Evolutionary conservation across 2,797 vertebrate genomes (phyloP), one percentile per base, ranked within the genome.

Genomic region (Xerus rutilus): DNA sequence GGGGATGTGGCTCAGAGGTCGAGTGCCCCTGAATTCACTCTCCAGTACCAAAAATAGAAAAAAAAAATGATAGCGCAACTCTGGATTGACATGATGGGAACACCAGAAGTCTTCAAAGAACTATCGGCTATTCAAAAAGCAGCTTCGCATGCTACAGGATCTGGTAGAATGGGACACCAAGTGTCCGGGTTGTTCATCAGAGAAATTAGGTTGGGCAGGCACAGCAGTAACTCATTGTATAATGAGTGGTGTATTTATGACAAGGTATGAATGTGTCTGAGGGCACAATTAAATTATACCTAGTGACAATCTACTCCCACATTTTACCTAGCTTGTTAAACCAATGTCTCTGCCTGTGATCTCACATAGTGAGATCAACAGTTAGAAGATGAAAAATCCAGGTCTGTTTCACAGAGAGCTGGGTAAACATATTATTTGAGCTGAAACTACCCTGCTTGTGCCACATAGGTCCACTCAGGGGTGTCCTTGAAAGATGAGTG

Each of bases 281-380:
- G 39, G 82, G 49, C 45, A 86, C 28, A 91, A 23, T 28, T 91
- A 82, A 92, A 78, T 91, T 77, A 78, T 21, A 47, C 12, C n/a
- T 82, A 57, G 69, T 11, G 32, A 67, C 4, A 70, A 23, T 28
- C 32, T 23, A 57, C 54, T 5, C 4, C 25, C 72, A 49, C 52
- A 17, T 72, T 62, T 85, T 89, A 73, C 43, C 54, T 87, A 92
- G 78, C 7, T 79, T 65, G 64, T 78, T 89, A 93, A 90, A 82
- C 45, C 49, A 79, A 14, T 20, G 30, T 32, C 14, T 95, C 39
- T 86, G n/a, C 7, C 20, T 89, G 7, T n/a, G 64, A 79, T n/a
- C 74, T 91, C n/a, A 65, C 43, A 73, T n/a, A 93, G 23, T n/a
- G n/a, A n/a, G n/a, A 84, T 52, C 43, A 87, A 49, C 62, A 93